Percentiles rank a stretch among this genome's conserved stretches.
These are phyloP conservation scores for Momotus momota DNA, from an alignment of 2,797 vertebrate species.

Conservation along the genomic window DNA sequence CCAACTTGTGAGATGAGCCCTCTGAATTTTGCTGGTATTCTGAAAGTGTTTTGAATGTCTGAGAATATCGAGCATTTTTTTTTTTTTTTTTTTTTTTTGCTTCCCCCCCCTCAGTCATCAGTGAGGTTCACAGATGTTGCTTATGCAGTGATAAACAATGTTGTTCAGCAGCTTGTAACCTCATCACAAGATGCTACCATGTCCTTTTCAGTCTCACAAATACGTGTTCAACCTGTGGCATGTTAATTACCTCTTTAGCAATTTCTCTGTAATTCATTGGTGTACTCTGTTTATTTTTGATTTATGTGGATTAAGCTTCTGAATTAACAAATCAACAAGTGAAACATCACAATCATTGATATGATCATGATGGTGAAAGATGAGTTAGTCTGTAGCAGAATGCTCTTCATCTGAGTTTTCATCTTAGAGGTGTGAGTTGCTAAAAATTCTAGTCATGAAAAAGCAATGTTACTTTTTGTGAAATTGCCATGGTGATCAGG, in stretches of 20 bases:
- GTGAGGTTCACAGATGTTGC: conserved; percentile 11
- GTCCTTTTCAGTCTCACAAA: background rate
- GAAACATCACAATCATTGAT: background rate
- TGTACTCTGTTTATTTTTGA: background rate
- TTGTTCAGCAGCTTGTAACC: conserved; percentile 12
- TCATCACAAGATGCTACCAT: background rate
- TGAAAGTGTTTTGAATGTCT: background rate
- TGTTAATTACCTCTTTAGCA: background rate
- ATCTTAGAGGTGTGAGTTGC: background rate
- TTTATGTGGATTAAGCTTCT: background rate
- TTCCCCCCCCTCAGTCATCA: background rate
- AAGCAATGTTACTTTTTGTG: background rate
- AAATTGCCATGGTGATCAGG: conserved; percentile 27
- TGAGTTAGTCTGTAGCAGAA: background rate
- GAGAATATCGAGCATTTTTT: background rate
- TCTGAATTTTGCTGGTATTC: background rate
- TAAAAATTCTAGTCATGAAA: conserved; percentile 7
- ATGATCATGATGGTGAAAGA: background rate
- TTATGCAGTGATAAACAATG: background rate
- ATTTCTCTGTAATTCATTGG: background rate
- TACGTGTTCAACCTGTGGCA: background rate
- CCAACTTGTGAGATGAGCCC: background rate
- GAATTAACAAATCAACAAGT: background rate
- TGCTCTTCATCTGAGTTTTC: background rate
- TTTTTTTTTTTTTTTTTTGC: background rate